Conservation (phyloP, 2,888 invertebrate genomes). For the Lycocerus yunnanus region DNA sequence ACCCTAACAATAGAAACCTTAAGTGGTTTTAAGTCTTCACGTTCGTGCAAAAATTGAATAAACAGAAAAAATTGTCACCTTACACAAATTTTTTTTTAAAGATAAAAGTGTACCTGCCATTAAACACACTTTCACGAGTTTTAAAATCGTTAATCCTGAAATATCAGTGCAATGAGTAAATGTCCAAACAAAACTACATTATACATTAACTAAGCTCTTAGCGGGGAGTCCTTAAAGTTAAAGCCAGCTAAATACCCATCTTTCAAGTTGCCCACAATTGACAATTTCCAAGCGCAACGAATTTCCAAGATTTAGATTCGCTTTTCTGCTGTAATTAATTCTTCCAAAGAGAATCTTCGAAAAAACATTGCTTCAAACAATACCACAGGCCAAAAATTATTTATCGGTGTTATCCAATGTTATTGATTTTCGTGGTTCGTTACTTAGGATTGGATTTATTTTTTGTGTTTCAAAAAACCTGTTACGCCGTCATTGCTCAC, state of each 20-base stretch:
- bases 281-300: background rate
- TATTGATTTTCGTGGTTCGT: background rate
- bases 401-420: background rate
- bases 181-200: constrained; percentile 15
- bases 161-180: constrained; percentile 1
- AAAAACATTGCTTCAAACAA: background rate
- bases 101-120: background rate
- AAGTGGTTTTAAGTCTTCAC: background rate
- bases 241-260: constrained; percentile 19
- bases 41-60: background rate
- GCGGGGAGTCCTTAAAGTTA: constrained; percentile 16
- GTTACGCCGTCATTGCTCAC: constrained; percentile 11
- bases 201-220: constrained; percentile 15
- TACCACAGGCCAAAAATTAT: background rate
- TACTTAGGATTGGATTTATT: background rate
- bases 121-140: background rate
- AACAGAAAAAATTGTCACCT: background rate
- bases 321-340: background rate
- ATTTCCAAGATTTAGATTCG: background rate
- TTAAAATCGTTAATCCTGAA: constrained; percentile 5
- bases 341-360: background rate
- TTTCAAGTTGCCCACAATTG: constrained; percentile 12
- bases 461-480: background rate
- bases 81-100: background rate
- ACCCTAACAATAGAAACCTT: background rate